These are phyloP conservation scores for Pelosia muscerda DNA, from an alignment of 2,888 invertebrate species.

Conservation along the genomic window DNA sequence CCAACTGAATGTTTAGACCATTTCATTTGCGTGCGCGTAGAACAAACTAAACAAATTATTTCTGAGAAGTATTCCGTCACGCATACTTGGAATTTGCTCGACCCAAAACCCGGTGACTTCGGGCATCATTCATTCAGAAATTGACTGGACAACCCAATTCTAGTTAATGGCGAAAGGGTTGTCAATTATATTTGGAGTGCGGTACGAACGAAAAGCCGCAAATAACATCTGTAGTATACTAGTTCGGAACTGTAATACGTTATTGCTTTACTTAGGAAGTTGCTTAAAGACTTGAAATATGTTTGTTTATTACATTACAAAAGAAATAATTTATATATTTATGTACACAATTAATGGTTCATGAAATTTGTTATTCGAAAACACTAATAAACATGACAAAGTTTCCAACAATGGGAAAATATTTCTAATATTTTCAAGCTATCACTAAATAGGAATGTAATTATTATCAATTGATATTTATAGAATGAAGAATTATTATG, in stretches of 20 bases:
- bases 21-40: conserved; percentile 71
- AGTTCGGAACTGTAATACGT: conserved; percentile 49
- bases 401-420: conserved; percentile 17
- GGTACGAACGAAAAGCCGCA: conserved; percentile 49
- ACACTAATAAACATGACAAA: background rate
- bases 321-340: conserved; percentile 24
- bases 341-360: background rate
- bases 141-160: conserved; percentile 62
- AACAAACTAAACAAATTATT: conserved; percentile 73
- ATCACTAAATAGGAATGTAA: background rate
- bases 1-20: conserved; percentile 61
- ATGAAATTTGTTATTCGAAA: conserved; percentile 1
- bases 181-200: conserved; percentile 57
- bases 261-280: conserved; percentile 48
- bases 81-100: conserved; percentile 72
- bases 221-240: conserved; percentile 49
- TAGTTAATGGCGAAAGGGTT: conserved; percentile 56
- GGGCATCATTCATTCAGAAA: conserved; percentile 66
- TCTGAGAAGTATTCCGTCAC: conserved; percentile 63
- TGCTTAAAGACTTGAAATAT: conserved; percentile 38
- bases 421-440: background rate
- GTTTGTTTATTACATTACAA: conserved; percentile 21
- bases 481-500: conserved; percentile 23
- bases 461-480: conserved; percentile 22
- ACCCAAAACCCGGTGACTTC: conserved; percentile 54